A percentile compares a stretch with the other conserved stretches of the same genome.
These are phyloP conservation scores for Drusus annulatus DNA, from an alignment of 1,140 invertebrate genomes.

Conservation along the genomic window DNA sequence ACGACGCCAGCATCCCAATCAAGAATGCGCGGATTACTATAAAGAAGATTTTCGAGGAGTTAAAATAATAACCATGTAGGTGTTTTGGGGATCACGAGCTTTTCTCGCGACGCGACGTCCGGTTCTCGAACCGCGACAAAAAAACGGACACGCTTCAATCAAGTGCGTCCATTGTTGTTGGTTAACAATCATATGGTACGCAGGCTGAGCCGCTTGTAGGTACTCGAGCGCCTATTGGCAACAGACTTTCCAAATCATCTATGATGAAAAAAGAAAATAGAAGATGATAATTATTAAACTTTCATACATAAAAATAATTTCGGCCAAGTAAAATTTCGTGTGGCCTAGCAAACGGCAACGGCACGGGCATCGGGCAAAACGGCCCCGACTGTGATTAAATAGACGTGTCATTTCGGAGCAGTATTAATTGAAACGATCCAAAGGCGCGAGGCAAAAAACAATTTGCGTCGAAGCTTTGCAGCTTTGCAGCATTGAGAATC, in stretches of 20 bases:
- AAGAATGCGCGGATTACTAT: neutral
- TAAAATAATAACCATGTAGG: conserved; percentile 22
- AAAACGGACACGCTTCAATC: conserved; percentile 30
- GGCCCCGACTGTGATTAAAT: conserved; percentile 32
- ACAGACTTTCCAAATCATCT: conserved; percentile 32
- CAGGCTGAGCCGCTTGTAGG: neutral
- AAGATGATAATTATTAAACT: conserved; percentile 24
- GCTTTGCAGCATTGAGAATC: conserved; percentile 20
- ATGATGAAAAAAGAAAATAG: conserved; percentile 8
- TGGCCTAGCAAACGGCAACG: conserved; percentile 29
- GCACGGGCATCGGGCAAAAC: conserved; percentile 4
- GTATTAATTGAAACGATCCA: conserved; percentile 36
- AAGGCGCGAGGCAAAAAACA: conserved; percentile 25
- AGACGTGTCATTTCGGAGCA: conserved; percentile 35
- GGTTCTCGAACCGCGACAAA: conserved; percentile 27
- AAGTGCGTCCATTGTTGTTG: conserved; percentile 34
- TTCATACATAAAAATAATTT: neutral
- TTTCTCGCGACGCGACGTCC: conserved; percentile 23
- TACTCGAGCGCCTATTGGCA: conserved; percentile 18
- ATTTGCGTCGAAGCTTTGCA: conserved; percentile 21
- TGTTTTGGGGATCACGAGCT: conserved; percentile 10
- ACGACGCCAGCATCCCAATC: conserved; percentile 1
- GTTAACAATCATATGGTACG: conserved; percentile 6
- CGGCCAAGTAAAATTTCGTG: neutral
- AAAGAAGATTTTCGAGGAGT: neutral